Percentiles rank a stretch among this genome's conserved stretches.
These are phyloP conservation scores for Ophraella communa DNA, from an alignment of 2,888 invertebrate genomes.

Conservation along the genomic window DNA sequence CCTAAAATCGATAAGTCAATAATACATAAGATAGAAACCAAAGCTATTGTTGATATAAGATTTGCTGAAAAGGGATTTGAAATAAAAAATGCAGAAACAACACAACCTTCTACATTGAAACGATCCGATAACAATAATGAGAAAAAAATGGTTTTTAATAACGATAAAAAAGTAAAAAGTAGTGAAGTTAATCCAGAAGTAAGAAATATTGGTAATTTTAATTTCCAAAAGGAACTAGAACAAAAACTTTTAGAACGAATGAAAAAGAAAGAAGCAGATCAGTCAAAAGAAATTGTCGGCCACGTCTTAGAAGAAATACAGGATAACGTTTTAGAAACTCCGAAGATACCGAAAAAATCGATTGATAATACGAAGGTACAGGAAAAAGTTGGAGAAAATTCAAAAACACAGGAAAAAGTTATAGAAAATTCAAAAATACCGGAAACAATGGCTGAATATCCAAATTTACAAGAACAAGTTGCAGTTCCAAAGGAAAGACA, in stretches of 20 bases:
- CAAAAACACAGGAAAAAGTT: no score
- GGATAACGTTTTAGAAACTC: no score
- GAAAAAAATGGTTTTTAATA: not conserved
- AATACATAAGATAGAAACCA: not conserved
- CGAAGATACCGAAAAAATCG: no score
- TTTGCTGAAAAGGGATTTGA: not conserved
- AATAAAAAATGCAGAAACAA: not conserved
- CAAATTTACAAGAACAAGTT: not conserved
- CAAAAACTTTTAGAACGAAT: not conserved
- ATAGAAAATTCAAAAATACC: no score
- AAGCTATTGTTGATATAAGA: not conserved
- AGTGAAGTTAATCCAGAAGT: not conserved
- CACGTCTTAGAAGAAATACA: not conserved
- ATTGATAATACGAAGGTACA: no score
- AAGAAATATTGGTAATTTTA: not conserved
- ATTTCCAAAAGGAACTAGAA: not conserved
- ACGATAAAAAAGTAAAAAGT: not conserved
- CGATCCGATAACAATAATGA: not conserved
- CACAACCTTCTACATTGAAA: not conserved
- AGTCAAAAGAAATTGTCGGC: not conserved
- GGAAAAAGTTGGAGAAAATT: no score
- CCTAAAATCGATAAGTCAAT: not conserved
- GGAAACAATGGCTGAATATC: no score
- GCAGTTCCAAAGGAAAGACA: not conserved
- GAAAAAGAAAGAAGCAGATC: not conserved